Evolutionary conservation across 2,797 vertebrate genomes (phyloP).

Genomic region (Thripadectes ignobilis): DNA sequence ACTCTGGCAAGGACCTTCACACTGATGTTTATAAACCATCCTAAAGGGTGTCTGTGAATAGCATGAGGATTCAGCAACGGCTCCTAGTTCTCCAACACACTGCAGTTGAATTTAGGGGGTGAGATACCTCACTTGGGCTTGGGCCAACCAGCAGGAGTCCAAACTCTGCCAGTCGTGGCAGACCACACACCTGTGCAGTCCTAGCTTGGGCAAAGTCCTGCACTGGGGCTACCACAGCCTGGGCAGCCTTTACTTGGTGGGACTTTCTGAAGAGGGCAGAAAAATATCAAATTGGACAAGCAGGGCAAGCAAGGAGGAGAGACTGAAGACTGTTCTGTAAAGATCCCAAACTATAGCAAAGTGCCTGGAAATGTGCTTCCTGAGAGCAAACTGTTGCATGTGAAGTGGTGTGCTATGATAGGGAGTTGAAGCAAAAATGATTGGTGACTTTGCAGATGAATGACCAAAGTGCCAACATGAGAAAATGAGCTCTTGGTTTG

Average conservation of each 20-base stretch:
- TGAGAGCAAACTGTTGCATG: not conserved
- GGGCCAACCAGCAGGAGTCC: not conserved
- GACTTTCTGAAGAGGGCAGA: not conserved
- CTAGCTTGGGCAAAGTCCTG: not conserved
- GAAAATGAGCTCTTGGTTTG: not conserved
- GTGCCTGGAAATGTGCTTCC: not conserved
- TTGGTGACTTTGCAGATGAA: not conserved
- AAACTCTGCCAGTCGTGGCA: fast-evolving
- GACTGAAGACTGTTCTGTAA: not conserved
- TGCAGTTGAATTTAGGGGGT: not conserved
- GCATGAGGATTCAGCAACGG: not conserved
- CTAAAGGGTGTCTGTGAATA: not conserved
- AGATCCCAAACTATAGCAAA: not conserved
- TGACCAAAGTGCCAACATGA: not conserved
- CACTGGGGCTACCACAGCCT: not conserved
- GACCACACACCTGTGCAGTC: not conserved
- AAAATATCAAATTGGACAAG: not conserved
- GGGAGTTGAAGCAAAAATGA: not conserved
- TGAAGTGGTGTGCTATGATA: not conserved
- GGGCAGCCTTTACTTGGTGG: not conserved
- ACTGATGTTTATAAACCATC: not conserved
- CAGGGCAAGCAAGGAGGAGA: not conserved
- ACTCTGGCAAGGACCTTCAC: not conserved
- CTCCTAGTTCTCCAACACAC: not conserved
- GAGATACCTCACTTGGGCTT: not conserved